phyloP scores from a whole-genome alignment of 2,888 invertebrate genomes.

The Trachelus stipa region DNA sequence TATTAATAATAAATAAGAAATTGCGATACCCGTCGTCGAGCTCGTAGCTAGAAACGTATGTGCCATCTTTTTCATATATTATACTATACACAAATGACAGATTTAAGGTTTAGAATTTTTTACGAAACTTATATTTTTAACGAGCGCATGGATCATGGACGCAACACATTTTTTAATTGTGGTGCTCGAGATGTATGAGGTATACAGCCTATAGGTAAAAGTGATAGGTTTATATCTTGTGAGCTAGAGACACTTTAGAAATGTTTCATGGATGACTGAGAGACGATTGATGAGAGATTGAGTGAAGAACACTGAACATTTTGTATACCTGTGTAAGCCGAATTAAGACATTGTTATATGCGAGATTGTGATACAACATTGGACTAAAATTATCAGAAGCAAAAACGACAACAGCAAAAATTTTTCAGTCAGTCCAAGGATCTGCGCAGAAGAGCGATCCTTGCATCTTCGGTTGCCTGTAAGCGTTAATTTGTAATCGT shows the following conservation, averaged over 20 bases:
- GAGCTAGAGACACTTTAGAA: not conserved
- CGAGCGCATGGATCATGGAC: conserved; percentile 10
- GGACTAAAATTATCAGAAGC: not conserved
- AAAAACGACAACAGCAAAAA: not conserved
- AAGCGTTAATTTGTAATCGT: not conserved
- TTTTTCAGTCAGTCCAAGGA: not conserved
- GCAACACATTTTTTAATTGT: conserved; percentile 23
- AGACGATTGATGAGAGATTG: not conserved
- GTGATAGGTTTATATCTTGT: conserved; percentile 18
- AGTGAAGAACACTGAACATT: conserved; percentile 1
- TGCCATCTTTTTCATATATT: conserved; percentile 54
- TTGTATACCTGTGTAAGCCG: conserved; percentile 4
- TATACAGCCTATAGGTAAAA: conserved; percentile 16
- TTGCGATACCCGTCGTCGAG: not conserved
- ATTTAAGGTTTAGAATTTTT: conserved; percentile 46
- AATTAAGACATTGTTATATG: conserved; percentile 7
- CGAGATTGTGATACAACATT: not conserved
- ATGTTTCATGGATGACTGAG: not conserved
- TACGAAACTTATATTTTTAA: conserved; percentile 55
- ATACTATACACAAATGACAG: conserved; percentile 37
- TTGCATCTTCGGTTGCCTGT: not conserved
- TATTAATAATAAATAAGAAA: not conserved
- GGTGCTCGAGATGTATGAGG: conserved; percentile 22
- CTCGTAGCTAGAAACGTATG: conserved; percentile 44
- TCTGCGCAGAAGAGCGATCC: not conserved